Conservation (phyloP, 2,888 invertebrate species). For the Dusona sp. region DNA sequence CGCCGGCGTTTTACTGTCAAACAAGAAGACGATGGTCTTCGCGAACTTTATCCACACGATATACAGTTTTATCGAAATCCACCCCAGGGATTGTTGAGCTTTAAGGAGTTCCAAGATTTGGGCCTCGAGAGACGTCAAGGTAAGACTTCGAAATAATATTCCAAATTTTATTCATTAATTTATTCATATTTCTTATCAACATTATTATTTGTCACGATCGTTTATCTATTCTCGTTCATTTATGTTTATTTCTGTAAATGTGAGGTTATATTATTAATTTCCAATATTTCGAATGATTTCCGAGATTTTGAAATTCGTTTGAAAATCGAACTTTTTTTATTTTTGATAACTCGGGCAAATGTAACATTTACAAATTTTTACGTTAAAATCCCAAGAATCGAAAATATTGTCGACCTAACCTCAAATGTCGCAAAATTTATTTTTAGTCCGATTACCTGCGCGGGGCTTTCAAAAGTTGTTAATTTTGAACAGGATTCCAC, state of each 20-base stretch:
- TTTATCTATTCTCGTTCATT: not conserved
- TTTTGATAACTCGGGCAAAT: not conserved
- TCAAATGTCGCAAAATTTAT: not conserved
- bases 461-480: not conserved
- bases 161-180: not conserved
- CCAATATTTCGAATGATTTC: not conserved
- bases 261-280: not conserved
- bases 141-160: constrained; percentile 71
- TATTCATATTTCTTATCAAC: not conserved
- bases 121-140: constrained; percentile 93
- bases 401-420: not conserved
- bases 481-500: not conserved
- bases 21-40: constrained; percentile 79
- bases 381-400: not conserved
- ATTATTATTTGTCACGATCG: not conserved
- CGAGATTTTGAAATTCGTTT: not conserved
- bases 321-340: not conserved
- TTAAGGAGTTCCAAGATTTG: constrained; percentile 95
- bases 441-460: too few species aligned
- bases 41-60: constrained; percentile 87
- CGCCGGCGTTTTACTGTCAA: constrained; percentile 60
- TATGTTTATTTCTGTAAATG: not conserved
- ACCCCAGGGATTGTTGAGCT: constrained; percentile 90
- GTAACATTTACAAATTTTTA: not conserved
- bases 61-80: constrained; percentile 92